A percentile compares a stretch with the other conserved stretches of the same genome.
Conservation (phyloP, 2,113 vertebrate genomes). For the Redunca redunca region DNA sequence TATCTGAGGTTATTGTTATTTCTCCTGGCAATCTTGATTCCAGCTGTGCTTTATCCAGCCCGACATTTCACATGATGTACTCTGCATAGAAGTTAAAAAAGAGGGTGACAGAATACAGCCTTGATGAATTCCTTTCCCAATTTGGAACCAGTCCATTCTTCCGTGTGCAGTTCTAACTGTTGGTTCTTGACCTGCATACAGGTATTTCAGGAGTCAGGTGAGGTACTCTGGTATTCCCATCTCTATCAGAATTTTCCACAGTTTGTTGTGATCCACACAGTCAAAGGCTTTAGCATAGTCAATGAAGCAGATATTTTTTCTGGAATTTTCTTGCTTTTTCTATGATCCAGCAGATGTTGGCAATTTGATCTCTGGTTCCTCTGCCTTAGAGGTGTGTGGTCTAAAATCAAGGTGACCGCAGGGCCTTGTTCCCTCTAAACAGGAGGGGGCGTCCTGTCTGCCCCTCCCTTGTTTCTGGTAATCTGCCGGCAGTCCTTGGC, state of each 20-base stretch:
- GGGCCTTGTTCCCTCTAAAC: background rate
- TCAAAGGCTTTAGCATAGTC: background rate
- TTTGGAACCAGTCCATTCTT: background rate
- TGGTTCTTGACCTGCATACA: background rate
- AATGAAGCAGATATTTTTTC: background rate
- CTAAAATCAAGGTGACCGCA: background rate
- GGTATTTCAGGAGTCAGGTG: background rate
- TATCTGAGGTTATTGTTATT: background rate
- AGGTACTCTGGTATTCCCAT: background rate
- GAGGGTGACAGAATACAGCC: background rate
- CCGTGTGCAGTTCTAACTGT: background rate
- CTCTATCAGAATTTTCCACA: background rate
- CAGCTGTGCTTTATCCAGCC: background rate
- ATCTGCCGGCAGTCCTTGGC: background rate
- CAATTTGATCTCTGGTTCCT: background rate
- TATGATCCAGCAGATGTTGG: background rate
- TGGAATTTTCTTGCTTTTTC: background rate
- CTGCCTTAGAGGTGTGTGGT: background rate
- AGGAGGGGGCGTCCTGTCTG: background rate
- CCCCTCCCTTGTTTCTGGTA: background rate
- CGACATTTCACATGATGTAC: background rate
- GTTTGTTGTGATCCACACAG: background rate
- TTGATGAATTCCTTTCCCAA: background rate
- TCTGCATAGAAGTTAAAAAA: background rate
- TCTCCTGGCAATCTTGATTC: background rate